A percentile compares a stretch with the other conserved stretches of the same genome.
Conservation (phyloP, 2,888 invertebrate genomes). For the Netelia fuscicornis region DNA sequence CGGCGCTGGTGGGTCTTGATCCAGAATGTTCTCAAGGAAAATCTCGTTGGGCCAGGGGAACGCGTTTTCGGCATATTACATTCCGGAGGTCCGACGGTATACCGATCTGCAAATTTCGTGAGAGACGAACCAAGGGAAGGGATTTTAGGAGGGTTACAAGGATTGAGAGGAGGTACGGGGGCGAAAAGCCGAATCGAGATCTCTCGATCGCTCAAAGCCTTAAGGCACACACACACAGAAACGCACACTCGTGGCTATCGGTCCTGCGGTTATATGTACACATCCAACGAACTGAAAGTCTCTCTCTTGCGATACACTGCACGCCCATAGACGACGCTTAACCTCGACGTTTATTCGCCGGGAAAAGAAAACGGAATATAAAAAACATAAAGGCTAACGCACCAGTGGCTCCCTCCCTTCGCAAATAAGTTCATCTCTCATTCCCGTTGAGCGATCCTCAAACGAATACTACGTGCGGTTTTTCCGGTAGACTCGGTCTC, state of each 20-base stretch:
- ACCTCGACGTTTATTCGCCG: too few species aligned
- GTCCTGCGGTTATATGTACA: constrained; percentile 34
- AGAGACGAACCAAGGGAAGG: constrained; percentile 27
- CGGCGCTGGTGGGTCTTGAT: constrained; percentile 31
- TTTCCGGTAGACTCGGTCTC: constrained; percentile 76
- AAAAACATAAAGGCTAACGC: constrained; percentile 9
- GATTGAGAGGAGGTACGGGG: constrained; percentile 17
- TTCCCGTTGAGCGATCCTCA: constrained; percentile 68
- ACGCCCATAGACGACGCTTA: neutral
- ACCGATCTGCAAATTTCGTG: neutral
- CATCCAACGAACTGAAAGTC: constrained; percentile 53
- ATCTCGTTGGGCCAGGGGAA: neutral
- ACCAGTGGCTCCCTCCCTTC: constrained; percentile 1
- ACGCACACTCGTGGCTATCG: constrained; percentile 24
- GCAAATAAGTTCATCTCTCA: constrained; percentile 8
- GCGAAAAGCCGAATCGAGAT: constrained; percentile 61
- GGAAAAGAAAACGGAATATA: constrained; percentile 3
- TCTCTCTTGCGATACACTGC: neutral
- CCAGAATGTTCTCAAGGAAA: neutral
- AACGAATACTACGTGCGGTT: constrained; percentile 83
- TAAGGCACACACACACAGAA: constrained; percentile 55
- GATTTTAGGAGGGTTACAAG: neutral
- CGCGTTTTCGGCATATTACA: constrained; percentile 53
- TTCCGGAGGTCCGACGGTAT: constrained; percentile 53
- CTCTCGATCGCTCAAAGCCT: constrained; percentile 63